Conservation (phyloP, 1,140 invertebrate genomes). For the Campodea augens region DNA sequence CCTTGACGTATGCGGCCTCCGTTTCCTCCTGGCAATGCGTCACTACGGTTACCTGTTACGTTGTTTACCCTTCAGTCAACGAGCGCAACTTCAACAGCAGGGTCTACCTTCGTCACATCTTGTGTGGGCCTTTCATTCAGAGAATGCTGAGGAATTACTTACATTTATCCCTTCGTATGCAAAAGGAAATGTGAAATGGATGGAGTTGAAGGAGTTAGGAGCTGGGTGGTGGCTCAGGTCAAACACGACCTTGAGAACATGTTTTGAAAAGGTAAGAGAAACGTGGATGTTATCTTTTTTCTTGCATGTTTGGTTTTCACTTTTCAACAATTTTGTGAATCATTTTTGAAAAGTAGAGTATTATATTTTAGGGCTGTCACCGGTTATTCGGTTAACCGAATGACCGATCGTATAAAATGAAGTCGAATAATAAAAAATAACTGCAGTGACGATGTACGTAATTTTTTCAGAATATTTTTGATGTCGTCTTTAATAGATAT, state of each 20-base stretch:
- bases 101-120: conserved; percentile 84
- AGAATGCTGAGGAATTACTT: conserved; percentile 88
- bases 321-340: neutral
- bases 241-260: conserved; percentile 55
- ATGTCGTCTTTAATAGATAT: no score
- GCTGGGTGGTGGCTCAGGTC: conserved; percentile 94
- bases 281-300: neutral
- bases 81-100: conserved; percentile 64
- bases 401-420: no score
- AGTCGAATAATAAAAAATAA: no score
- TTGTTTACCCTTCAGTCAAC: conserved; percentile 73
- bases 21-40: conserved; percentile 92
- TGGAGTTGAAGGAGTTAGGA: conserved; percentile 75
- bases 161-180: conserved; percentile 73
- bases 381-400: no score
- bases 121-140: conserved; percentile 98
- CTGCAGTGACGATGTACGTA: no score
- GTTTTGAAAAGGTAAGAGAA: conserved; percentile 80
- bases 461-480: no score
- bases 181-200: conserved; percentile 71
- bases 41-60: conserved; percentile 88
- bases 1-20: conserved; percentile 91
- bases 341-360: neutral
- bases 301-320: neutral
- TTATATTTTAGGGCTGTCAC: no score